Percentiles rank a stretch among this genome's conserved stretches.
These are phyloP conservation scores for Panulirus ornatus DNA, from an alignment of 1,140 invertebrate genomes.

Conservation along the genomic window DNA sequence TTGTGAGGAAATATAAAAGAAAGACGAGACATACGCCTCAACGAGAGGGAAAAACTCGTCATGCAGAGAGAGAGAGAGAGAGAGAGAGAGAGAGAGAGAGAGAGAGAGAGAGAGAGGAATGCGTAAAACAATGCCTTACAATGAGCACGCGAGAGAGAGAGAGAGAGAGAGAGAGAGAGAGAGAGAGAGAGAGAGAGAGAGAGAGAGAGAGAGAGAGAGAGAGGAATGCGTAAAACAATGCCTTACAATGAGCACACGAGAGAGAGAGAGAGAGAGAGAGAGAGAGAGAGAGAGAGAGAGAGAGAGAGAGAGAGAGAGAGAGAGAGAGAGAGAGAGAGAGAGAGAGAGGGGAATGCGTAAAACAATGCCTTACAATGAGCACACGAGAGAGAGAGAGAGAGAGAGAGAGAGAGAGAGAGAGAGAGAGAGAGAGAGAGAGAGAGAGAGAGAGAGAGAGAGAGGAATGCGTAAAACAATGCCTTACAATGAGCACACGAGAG, in stretches of 20 bases:
- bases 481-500: background rate
- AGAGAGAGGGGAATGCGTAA: background rate
- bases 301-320: constrained; percentile 17
- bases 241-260: background rate
- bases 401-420: background rate
- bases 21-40: background rate
- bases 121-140: too few relatives aligned
- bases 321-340: constrained; percentile 17
- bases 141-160: too few relatives aligned
- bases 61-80: too few relatives aligned
- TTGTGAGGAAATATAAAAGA: background rate
- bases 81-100: too few relatives aligned
- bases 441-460: background rate
- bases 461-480: too few relatives aligned
- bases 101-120: too few relatives aligned
- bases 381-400: background rate
- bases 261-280: constrained; percentile 32
- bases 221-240: too few relatives aligned
- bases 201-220: constrained; percentile 2
- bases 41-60: background rate
- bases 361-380: background rate
- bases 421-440: background rate
- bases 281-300: constrained; percentile 17
- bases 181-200: background rate
- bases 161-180: background rate